Conservation (phyloP, 2,888 invertebrate genomes). For the Campopleginae sp. region DNA sequence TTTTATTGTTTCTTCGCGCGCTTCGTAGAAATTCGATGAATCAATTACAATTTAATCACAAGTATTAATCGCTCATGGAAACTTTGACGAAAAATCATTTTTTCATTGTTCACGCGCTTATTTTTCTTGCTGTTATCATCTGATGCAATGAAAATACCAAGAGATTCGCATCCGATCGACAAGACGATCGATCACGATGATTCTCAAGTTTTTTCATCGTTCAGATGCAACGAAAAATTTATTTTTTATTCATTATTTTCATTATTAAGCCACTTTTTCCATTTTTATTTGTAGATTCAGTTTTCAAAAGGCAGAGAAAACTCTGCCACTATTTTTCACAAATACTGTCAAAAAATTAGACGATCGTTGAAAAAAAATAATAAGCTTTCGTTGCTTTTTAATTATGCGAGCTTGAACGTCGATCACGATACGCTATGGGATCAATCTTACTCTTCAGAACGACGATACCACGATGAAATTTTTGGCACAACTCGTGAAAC, state of each 20-base stretch:
- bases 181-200: background rate
- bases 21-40: background rate
- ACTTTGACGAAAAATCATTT: conserved; percentile 7
- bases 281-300: no score
- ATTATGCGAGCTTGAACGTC: no score
- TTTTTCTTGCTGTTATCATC: conserved; percentile 17
- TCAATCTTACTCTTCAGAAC: conserved; percentile 73
- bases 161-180: conserved; percentile 1
- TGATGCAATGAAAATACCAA: conserved; percentile 10
- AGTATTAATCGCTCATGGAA: conserved; percentile 21
- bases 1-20: background rate
- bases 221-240: no score
- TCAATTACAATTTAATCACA: conserved; percentile 1
- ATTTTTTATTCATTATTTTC: no score
- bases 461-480: conserved; percentile 72
- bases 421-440: conserved; percentile 6
- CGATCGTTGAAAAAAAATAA: no score
- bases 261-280: no score
- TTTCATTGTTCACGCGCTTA: conserved; percentile 13
- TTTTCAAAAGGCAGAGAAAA: no score
- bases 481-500: conserved; percentile 76
- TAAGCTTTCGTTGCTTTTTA: no score
- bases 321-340: no score
- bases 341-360: no score
- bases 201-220: no score